These are phyloP conservation scores for Tinea semifulvella DNA, from an alignment of 2,888 invertebrate species.

Conservation along the genomic window DNA sequence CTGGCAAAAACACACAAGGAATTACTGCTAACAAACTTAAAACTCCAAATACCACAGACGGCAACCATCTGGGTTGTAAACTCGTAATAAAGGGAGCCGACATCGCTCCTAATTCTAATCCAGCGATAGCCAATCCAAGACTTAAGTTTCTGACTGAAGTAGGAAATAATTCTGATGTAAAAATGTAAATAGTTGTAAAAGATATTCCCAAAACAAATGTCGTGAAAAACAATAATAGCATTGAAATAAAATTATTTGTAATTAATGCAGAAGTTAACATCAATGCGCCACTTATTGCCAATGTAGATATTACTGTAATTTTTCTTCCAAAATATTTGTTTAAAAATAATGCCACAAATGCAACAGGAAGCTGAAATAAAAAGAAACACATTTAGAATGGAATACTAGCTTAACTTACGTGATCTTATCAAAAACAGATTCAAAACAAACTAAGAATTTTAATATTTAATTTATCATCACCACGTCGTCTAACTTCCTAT, in stretches of 20 bases:
- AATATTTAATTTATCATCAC: too few relatives aligned
- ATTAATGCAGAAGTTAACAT: constrained; percentile 29
- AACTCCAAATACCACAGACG: constrained; percentile 32
- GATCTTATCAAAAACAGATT: neutral
- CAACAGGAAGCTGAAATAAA: constrained; percentile 31
- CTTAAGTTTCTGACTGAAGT: constrained; percentile 41
- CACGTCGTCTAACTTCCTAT: too few relatives aligned
- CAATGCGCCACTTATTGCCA: constrained; percentile 23
- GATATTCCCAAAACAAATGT: constrained; percentile 22
- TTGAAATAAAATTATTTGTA: constrained; percentile 26
- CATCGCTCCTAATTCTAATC: constrained; percentile 35
- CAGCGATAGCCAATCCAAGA: constrained; percentile 30
- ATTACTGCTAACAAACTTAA: constrained; percentile 31
- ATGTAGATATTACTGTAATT: constrained; percentile 22
- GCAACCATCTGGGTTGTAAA: constrained; percentile 32
- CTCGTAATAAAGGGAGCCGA: constrained; percentile 36
- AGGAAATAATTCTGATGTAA: constrained; percentile 37
- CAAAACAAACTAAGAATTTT: too few relatives aligned
- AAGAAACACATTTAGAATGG: too few relatives aligned
- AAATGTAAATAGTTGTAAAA: constrained; percentile 29
- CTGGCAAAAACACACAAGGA: constrained; percentile 32
- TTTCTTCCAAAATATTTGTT: constrained; percentile 32
- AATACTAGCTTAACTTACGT: too few relatives aligned
- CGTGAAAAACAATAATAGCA: constrained; percentile 28
- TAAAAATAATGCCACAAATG: constrained; percentile 25